Evolutionary conservation across 1,140 invertebrate genomes (phyloP).

Genomic region (Anagrus nilaparvatae): DNA sequence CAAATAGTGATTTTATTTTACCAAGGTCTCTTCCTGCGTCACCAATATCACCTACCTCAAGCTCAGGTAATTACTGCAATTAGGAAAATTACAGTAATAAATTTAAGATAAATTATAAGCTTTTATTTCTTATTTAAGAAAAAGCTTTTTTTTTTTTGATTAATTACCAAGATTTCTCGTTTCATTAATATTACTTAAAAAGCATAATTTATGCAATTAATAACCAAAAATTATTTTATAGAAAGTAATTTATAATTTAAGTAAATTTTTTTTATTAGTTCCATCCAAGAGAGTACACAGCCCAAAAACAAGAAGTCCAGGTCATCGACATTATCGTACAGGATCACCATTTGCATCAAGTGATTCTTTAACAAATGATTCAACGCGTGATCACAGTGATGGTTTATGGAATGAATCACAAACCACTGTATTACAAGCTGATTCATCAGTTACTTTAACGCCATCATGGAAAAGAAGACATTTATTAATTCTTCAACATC

Average conservation of each 20-base stretch:
- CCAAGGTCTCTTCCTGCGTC: conserved; percentile 39
- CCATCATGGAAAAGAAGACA: conserved; percentile 67
- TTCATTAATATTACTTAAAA: not conserved
- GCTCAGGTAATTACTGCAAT: no score
- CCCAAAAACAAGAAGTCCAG: conserved; percentile 19
- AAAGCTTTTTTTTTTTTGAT: not conserved
- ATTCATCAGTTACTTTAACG: conserved; percentile 56
- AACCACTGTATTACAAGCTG: conserved; percentile 67
- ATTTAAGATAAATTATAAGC: not conserved
- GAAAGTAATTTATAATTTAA: no score
- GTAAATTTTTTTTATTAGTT: conserved; percentile 14
- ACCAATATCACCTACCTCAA: conserved; percentile 34
- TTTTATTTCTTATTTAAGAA: not conserved
- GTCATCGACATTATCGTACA: conserved; percentile 24
- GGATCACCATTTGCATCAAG: conserved; percentile 69
- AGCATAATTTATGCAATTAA: not conserved
- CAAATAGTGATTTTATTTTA: conserved; percentile 31
- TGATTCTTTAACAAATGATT: conserved; percentile 66
- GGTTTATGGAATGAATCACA: conserved; percentile 81
- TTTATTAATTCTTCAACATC: conserved; percentile 64
- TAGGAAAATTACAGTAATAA: no score
- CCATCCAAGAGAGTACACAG: conserved; percentile 22
- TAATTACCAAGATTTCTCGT: not conserved
- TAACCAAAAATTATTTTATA: no score
- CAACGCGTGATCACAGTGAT: conserved; percentile 69